Conservation (phyloP, 2,888 invertebrate genomes). For the Stratiomys singularior region DNA sequence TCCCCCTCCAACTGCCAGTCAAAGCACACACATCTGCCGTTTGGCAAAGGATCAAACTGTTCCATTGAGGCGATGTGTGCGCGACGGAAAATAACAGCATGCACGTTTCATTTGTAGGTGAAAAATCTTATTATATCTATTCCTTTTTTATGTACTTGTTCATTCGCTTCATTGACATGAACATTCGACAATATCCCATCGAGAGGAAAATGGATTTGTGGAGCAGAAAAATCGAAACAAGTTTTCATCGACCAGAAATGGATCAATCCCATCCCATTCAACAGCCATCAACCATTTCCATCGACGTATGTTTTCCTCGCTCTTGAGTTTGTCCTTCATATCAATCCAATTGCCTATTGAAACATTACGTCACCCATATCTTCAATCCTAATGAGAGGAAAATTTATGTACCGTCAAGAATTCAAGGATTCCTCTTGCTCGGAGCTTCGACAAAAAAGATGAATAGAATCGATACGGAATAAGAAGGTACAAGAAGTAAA, state of each 20-base stretch:
- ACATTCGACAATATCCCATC: neutral
- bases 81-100: neutral
- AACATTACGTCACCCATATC: slow-evolving; percentile 45
- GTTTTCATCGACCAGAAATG: neutral
- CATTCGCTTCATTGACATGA: slow-evolving; percentile 28
- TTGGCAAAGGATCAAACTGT: neutral
- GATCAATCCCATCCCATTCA: neutral
- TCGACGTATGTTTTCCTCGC: neutral
- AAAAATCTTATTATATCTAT: slow-evolving; percentile 26
- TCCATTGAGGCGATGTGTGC: neutral
- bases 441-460: neutral
- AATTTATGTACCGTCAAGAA: slow-evolving; percentile 45
- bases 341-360: slow-evolving; percentile 45
- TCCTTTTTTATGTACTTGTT: slow-evolving; percentile 14
- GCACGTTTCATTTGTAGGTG: slow-evolving; percentile 29
- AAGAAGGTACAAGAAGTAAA: neutral
- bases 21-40: neutral
- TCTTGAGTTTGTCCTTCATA: slow-evolving; percentile 23
- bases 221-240: slow-evolving; percentile 37
- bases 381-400: slow-evolving; percentile 46
- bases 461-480: slow-evolving; percentile 2
- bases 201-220: slow-evolving; percentile 1
- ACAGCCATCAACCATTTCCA: neutral
- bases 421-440: slow-evolving; percentile 2
- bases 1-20: neutral